Evolutionary conservation across 2,888 invertebrate species (phyloP).

Genomic region (Tipula helvola): DNA sequence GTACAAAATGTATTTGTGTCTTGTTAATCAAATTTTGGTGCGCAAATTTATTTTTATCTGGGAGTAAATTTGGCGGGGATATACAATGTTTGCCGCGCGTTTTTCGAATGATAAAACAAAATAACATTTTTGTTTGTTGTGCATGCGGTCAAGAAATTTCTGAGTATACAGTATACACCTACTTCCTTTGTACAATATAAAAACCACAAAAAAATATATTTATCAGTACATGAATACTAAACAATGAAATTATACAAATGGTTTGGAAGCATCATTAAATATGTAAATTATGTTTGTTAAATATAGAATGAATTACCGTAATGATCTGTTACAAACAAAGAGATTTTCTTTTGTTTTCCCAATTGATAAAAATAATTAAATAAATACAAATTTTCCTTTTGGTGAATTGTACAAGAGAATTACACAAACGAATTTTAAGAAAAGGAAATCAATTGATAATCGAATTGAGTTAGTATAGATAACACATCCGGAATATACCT

Average conservation of each 20-base stretch:
- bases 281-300: not conserved
- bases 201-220: not conserved
- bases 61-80: not conserved
- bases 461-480: not conserved
- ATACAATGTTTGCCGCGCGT: not conserved
- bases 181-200: not conserved
- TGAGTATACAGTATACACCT: too few relatives aligned
- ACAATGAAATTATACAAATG: not conserved
- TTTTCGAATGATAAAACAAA: not conserved
- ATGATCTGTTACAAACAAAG: not conserved
- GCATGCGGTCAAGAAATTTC: not conserved
- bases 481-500: not conserved
- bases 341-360: not conserved
- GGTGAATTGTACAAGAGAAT: not conserved
- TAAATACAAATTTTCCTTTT: not conserved
- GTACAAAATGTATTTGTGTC: not conserved
- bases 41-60: not conserved
- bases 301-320: not conserved
- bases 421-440: not conserved
- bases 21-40: not conserved
- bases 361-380: not conserved
- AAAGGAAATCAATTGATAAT: not conserved
- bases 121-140: not conserved
- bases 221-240: not conserved
- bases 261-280: not conserved